phyloP scores from a whole-genome alignment of 2,888 invertebrate genomes.

The Lordiphosa andalusiaca region DNA sequence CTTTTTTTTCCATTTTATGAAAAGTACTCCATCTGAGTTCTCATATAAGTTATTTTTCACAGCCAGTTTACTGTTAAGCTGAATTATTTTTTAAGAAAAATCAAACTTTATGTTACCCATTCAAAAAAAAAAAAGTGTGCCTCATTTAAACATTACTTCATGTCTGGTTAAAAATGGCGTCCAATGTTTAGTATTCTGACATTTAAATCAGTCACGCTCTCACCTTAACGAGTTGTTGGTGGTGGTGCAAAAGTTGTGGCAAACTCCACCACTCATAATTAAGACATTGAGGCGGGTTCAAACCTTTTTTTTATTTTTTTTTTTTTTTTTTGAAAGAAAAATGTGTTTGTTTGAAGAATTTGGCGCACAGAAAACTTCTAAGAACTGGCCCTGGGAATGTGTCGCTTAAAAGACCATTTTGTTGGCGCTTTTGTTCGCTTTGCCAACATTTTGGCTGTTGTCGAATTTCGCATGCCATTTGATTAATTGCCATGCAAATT shows the following conservation, averaged over 20 bases:
- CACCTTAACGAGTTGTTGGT: slow-evolving; percentile 35
- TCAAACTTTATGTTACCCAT: no score
- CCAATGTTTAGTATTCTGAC: neutral
- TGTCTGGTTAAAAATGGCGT: no score
- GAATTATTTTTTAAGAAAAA: no score
- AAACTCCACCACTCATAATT: slow-evolving; percentile 54
- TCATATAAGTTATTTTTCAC: no score
- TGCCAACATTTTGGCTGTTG: slow-evolving; percentile 30
- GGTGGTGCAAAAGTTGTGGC: slow-evolving; percentile 2
- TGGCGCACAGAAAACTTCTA: slow-evolving; percentile 28
- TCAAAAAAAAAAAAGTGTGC: no score
- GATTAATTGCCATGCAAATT: slow-evolving; percentile 77
- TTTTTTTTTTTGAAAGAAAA: slow-evolving; percentile 4
- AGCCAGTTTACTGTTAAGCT: no score
- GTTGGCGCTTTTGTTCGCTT: slow-evolving; percentile 20
- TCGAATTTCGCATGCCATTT: slow-evolving; percentile 73
- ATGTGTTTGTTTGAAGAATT: slow-evolving; percentile 1
- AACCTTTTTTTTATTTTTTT: neutral
- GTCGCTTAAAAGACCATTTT: slow-evolving; percentile 57
- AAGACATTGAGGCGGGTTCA: slow-evolving; percentile 34
- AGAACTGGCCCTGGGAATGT: slow-evolving; percentile 46
- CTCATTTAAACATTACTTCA: no score
- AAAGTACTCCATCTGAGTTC: no score
- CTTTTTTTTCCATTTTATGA: no score
- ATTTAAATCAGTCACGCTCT: slow-evolving; percentile 11